Base-by-base conservation (phyloP, 53 echinoderm and acorn worm species). In the Luidia sarsii region DNA sequence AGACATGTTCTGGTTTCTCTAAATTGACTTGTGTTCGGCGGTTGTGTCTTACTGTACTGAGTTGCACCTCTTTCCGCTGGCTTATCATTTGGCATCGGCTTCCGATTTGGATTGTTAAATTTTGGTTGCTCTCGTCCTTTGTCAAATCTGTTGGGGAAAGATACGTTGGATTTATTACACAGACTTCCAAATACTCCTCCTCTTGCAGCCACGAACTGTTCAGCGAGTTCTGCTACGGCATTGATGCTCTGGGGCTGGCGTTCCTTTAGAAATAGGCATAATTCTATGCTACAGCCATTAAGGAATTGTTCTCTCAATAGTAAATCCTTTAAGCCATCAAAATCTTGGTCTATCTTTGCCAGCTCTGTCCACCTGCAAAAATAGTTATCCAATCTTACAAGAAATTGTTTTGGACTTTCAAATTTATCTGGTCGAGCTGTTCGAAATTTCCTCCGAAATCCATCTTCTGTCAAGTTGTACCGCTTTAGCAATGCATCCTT, bases 181-280 rank as follows among this genome's bases (percentile, higher is more conserved):
- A 50, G 70, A n/a, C n/a, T n/a, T 28, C 70, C 32, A 31, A 70
- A 70, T 27, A 53, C 21, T 19, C 59, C 70, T 50, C 64, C 84
- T 59, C 61, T 59, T 4, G 83, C 83, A 35, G 70, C 83, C 0
- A 71, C 56, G 37, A 57, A 83, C 10, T 70, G 56, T 51, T 83
- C 34, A 27, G 62, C 59, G 3, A 70, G 46, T 38, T 71, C 60
- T 7, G 71, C 59, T 62, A 71, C 71, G 34, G 32, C 33, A 1
- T 39, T 15, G 11, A 61, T 25, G 25, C 50, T 43, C 23, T 61
- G 54, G 56, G 83, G 71, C 25, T 62, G 22, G 4, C 83, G 56
- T 18, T 83, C 83, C 57, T 59, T 83, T 28, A 83, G 18, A 18
- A 71, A 83, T 33, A 60, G 43, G 30, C 45, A 48, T n/a, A 70